phyloP scores from a whole-genome alignment of 2,888 invertebrate genomes.

The Cyrtodaria siliqua region DNA sequence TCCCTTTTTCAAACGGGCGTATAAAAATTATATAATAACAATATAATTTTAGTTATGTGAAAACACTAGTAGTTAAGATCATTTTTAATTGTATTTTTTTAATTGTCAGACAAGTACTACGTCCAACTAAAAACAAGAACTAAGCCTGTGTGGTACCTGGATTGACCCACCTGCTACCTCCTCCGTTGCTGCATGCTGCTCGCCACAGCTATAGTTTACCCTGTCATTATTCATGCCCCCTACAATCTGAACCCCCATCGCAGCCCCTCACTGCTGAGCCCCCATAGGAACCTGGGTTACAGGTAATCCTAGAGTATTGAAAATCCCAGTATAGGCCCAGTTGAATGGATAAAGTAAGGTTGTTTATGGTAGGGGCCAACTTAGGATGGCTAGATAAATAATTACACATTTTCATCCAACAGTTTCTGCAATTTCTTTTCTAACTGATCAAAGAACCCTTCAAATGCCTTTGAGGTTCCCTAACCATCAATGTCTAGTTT shows the following conservation, averaged over 20 bases:
- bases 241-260: slow-evolving; percentile 93
- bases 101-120: no score
- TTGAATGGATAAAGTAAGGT: slow-evolving; percentile 93
- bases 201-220: slow-evolving; percentile 93
- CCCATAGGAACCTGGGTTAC: slow-evolving; percentile 94
- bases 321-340: slow-evolving; percentile 94
- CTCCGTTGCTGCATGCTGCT: slow-evolving; percentile 90
- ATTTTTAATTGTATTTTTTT: no score
- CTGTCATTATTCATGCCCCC: slow-evolving; percentile 92
- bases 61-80: no score
- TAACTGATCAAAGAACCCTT: slow-evolving; percentile 86
- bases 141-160: slow-evolving; percentile 54
- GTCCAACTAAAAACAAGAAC: no score
- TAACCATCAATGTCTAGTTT: slow-evolving; percentile 57
- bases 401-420: slow-evolving; percentile 89
- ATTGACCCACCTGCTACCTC: slow-evolving; percentile 92
- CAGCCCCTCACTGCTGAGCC: slow-evolving; percentile 90
- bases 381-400: slow-evolving; percentile 92
- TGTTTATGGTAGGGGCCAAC: slow-evolving; percentile 96
- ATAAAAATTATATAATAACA: no score
- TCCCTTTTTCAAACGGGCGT: no score
- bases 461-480: slow-evolving; percentile 60
- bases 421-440: slow-evolving; percentile 88
- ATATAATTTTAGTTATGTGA: no score
- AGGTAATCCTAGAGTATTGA: slow-evolving; percentile 95